Evolutionary conservation across 2,113 vertebrate species (phyloP).

Genomic region (Columba janthina): DNA sequence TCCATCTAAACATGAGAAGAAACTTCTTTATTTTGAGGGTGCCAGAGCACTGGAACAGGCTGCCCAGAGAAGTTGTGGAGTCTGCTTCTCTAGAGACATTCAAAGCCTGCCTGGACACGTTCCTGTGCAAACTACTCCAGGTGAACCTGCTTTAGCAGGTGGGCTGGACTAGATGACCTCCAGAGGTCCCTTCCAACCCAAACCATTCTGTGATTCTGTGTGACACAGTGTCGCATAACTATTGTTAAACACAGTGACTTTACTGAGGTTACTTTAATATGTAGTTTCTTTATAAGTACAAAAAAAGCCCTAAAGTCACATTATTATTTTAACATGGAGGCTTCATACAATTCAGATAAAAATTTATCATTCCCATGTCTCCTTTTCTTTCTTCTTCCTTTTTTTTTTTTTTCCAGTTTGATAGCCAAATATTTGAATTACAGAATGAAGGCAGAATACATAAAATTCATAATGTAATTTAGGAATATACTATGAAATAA

Average conservation of each 20-base stretch:
- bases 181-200: no score
- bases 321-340: background rate
- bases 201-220: no score
- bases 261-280: background rate
- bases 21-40: no score
- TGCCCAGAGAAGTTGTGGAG: no score
- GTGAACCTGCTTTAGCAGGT: no score
- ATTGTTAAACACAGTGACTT: background rate
- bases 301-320: background rate
- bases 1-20: no score
- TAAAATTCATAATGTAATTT: background rate
- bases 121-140: no score
- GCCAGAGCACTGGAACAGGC: no score
- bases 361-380: background rate
- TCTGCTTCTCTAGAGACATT: no score
- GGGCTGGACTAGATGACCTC: no score
- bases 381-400: background rate
- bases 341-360: background rate
- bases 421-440: background rate
- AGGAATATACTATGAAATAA: background rate
- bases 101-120: no score
- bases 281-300: background rate
- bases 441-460: background rate
- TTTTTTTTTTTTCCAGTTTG: background rate
- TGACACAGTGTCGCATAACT: background rate